These are phyloP conservation scores for Euura lappo DNA, from an alignment of 1,140 invertebrate species.

Conservation along the genomic window DNA sequence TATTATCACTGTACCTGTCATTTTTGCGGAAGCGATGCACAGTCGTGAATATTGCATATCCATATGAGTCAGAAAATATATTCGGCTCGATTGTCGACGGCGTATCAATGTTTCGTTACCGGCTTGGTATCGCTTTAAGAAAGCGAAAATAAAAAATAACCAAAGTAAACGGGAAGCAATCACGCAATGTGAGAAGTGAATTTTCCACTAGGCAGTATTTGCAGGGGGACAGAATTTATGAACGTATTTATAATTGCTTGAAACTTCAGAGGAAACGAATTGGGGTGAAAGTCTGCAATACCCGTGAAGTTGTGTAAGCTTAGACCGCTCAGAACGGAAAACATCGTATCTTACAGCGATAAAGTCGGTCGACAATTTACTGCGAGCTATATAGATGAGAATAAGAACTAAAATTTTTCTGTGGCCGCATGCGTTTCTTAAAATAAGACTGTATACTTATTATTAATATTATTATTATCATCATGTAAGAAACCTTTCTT, in stretches of 20 bases:
- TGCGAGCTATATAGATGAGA: neutral
- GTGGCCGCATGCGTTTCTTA: slow-evolving; percentile 17
- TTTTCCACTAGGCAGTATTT: neutral
- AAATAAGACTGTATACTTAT: slow-evolving; percentile 27
- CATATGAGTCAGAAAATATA: neutral
- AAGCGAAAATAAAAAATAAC: neutral
- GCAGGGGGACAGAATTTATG: neutral
- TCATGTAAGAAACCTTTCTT: slow-evolving; percentile 21
- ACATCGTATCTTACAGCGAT: neutral
- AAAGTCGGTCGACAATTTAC: neutral
- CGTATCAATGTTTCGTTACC: neutral
- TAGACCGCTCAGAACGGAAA: neutral
- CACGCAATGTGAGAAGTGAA: neutral
- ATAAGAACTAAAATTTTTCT: neutral
- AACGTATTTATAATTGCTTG: neutral
- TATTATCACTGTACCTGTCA: no score
- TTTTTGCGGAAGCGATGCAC: no score
- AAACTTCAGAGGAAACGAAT: no score
- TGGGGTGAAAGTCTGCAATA: neutral
- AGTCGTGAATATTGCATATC: neutral
- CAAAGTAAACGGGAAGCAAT: neutral
- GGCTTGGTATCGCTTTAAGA: neutral
- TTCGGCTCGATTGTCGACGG: neutral
- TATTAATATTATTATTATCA: slow-evolving; percentile 12
- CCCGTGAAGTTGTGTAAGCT: neutral